Conservation (phyloP, 2,888 invertebrate species). For the Phania funesta region DNA sequence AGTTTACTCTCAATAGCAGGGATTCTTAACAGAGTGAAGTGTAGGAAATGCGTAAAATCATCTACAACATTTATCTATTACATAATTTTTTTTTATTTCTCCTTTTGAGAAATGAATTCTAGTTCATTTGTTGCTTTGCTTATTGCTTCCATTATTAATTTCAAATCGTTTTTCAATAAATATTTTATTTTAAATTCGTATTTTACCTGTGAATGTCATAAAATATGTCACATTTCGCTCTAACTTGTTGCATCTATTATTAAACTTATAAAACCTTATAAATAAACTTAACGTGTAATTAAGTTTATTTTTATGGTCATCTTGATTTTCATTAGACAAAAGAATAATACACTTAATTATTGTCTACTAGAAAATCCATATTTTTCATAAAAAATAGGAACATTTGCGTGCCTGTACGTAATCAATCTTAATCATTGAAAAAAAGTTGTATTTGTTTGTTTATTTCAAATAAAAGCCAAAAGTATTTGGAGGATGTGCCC, state of each 20-base stretch:
- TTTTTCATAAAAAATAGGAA: background rate
- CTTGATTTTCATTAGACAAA: constrained; percentile 21
- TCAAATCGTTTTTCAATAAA: background rate
- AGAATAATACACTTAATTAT: background rate
- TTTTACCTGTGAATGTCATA: constrained; percentile 14
- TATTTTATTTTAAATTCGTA: background rate
- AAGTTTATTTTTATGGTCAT: constrained; percentile 44
- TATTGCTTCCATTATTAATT: background rate
- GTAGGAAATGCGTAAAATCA: too few species aligned
- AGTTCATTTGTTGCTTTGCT: too few species aligned
- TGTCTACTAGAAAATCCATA: constrained; percentile 23
- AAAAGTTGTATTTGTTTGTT: background rate
- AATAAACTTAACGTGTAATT: constrained; percentile 29
- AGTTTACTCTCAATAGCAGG: too few species aligned
- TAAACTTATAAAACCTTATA: constrained; percentile 44
- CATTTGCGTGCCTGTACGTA: constrained; percentile 24
- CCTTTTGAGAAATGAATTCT: too few species aligned
- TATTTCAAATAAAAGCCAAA: background rate
- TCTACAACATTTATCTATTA: too few species aligned
- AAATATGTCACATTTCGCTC: constrained; percentile 29
- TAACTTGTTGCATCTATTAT: constrained; percentile 25
- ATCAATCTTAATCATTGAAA: constrained; percentile 41
- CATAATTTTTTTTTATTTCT: too few species aligned
- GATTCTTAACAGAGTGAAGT: too few species aligned
- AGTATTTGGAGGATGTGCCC: constrained; percentile 29